These are phyloP conservation scores for Drosophila pallidifrons DNA, from an alignment of 1,140 invertebrate species.

Conservation along the genomic window DNA sequence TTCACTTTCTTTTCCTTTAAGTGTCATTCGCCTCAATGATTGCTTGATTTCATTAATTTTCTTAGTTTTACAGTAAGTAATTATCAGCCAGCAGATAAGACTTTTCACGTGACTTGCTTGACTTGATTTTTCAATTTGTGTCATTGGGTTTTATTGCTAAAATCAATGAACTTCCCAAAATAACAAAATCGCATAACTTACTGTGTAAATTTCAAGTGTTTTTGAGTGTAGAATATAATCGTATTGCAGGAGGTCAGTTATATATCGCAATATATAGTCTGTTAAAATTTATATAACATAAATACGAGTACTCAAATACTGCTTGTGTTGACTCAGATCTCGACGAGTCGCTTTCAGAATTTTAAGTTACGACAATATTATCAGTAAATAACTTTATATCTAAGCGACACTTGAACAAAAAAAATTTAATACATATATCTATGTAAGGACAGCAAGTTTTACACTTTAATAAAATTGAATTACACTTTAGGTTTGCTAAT, in stretches of 20 bases:
- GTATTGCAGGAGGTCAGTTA: slow-evolving; percentile 36
- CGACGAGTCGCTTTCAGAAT: neutral
- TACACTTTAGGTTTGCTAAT: too few species aligned
- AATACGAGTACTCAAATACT: too few species aligned
- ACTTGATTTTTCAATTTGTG: slow-evolving; percentile 40
- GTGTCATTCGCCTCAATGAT: too few species aligned
- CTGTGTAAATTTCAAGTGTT: slow-evolving; percentile 26
- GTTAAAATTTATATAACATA: neutral
- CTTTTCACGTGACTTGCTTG: slow-evolving; percentile 48
- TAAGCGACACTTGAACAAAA: slow-evolving; percentile 18
- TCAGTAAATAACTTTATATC: slow-evolving; percentile 23
- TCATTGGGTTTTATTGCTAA: slow-evolving; percentile 49
- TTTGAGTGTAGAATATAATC: neutral
- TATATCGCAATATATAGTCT: neutral
- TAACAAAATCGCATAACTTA: neutral
- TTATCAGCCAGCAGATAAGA: slow-evolving; percentile 27
- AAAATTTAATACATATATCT: slow-evolving; percentile 24
- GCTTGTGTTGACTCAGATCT: slow-evolving; percentile 20
- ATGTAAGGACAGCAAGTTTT: slow-evolving; percentile 19
- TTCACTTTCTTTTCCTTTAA: too few species aligned
- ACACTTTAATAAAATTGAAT: neutral
- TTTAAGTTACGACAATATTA: slow-evolving; percentile 23
- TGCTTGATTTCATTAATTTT: too few species aligned
- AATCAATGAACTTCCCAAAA: neutral
- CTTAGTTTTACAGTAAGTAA: too few species aligned